Percentiles rank a stretch among this genome's conserved stretches.
These are phyloP conservation scores for Pogoniulus pusillus DNA, from an alignment of 2,797 vertebrate species.

Conservation along the genomic window DNA sequence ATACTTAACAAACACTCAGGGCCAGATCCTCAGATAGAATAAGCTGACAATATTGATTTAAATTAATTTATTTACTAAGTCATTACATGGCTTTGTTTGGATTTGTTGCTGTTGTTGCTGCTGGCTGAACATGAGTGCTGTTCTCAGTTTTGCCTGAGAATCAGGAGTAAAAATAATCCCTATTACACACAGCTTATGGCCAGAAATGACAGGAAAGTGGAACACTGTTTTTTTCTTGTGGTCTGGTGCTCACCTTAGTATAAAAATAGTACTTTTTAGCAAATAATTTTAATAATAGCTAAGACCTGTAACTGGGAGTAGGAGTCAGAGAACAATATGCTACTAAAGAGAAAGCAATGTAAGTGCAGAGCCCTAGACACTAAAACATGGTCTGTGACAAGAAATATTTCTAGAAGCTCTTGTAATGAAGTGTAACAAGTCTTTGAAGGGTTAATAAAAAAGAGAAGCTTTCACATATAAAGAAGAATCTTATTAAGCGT, in stretches of 20 bases:
- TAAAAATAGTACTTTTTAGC: neutral
- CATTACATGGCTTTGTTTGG: neutral
- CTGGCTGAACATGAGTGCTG: neutral
- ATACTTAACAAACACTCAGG: neutral
- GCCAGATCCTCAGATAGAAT: neutral
- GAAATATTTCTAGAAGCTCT: neutral
- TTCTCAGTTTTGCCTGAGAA: neutral
- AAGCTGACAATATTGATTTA: neutral
- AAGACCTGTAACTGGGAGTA: neutral
- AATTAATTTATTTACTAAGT: neutral
- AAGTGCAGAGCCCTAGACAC: neutral
- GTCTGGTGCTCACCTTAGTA: neutral
- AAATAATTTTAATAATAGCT: neutral
- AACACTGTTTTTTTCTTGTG: neutral
- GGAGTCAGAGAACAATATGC: neutral
- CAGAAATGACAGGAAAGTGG: neutral
- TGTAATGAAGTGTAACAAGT: neutral
- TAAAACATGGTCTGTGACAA: neutral
- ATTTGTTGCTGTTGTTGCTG: too few relatives aligned
- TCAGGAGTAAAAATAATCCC: neutral
- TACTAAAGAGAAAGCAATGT: neutral
- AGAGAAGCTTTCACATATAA: neutral
- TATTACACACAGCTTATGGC: neutral
- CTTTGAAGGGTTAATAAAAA: neutral
- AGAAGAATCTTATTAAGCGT: neutral